Base-by-base conservation (phyloP, 2,113 vertebrate species). In the Dryoscopus gambensis region DNA sequence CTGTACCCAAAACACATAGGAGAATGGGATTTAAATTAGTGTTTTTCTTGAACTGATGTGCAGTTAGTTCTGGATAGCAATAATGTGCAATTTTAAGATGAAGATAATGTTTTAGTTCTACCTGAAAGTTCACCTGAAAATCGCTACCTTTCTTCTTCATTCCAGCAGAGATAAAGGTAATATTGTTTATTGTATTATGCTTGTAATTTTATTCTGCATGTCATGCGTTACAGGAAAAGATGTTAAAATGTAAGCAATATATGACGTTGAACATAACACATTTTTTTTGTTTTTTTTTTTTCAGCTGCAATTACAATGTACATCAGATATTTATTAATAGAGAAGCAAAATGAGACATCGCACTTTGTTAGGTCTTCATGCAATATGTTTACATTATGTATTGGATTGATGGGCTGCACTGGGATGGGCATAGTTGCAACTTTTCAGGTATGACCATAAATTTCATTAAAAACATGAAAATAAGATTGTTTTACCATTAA, bases 391-490 rank as follows among this genome's bases (percentile, higher is more conserved):
- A 97, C 98, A 1, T 90, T 99, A 14, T 89, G 71, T 18, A 5
- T 98, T 10, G 99, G 99, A 86, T 17, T 98, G 57, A 13, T 98
- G 49, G 98, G 99, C 84, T 99, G 99, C 94, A 63, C 98, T 31
- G 99, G 99, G 90, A 99, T 99, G 99, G 98, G 98, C 55, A 93
- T 99, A 39, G 99, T 99, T 63, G 99, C 99, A 83, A 99, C 98
- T 83, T 99, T 99, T 96, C 99, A 99, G 99, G 99, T 99, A 97
- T 33, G 91, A 78, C 47, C 0, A 0, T 37, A 39, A 56, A 86
- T 89, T 84, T 87, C 3, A 4, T 69, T 50, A 44, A 7, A 44
- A 67, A 77, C 75, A 68, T 80, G 4, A 77, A 89, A 47, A 25
- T 50, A 10, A 77, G 65, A 6, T 42, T 65, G 13, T 62, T 90